A percentile compares a stretch with the other conserved stretches of the same genome.
Conservation (phyloP, 2,797 vertebrate species). For the Molothrus aeneus region DNA sequence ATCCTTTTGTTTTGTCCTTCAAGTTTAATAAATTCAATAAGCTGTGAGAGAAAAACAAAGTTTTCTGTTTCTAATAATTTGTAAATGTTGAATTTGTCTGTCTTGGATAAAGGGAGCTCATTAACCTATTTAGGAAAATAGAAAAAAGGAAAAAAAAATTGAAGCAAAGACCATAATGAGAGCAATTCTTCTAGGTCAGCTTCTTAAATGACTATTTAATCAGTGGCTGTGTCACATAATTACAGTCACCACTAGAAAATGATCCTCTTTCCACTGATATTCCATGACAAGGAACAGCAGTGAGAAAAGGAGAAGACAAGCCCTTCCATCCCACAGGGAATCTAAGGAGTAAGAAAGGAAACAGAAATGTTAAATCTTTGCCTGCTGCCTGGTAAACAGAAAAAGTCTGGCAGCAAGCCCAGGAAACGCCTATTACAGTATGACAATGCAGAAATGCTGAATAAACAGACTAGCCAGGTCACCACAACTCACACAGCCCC, state of each 20-base stretch:
- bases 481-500: not conserved
- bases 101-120: not conserved
- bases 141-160: not conserved
- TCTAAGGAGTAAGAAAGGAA: conserved; percentile 26
- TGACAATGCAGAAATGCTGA: conserved; percentile 40
- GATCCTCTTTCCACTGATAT: conserved; percentile 50
- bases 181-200: conserved; percentile 28
- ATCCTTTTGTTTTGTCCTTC: not conserved
- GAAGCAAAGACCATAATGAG: conserved; percentile 20
- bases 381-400: conserved; percentile 58
- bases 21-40: not conserved
- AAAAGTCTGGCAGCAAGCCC: conserved; percentile 45
- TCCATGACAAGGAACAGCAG: not conserved
- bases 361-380: conserved; percentile 40
- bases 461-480: conserved; percentile 3
- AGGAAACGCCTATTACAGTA: conserved; percentile 28
- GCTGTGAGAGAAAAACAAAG: not conserved
- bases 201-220: conserved; percentile 48
- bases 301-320: conserved; percentile 14
- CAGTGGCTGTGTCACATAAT: conserved; percentile 52
- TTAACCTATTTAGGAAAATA: conserved; percentile 18
- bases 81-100: not conserved
- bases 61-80: not conserved
- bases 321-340: not conserved
- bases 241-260: conserved; percentile 44